Evolutionary conservation across 2,888 invertebrate species (phyloP).

Genomic region (Volucella inanis): DNA sequence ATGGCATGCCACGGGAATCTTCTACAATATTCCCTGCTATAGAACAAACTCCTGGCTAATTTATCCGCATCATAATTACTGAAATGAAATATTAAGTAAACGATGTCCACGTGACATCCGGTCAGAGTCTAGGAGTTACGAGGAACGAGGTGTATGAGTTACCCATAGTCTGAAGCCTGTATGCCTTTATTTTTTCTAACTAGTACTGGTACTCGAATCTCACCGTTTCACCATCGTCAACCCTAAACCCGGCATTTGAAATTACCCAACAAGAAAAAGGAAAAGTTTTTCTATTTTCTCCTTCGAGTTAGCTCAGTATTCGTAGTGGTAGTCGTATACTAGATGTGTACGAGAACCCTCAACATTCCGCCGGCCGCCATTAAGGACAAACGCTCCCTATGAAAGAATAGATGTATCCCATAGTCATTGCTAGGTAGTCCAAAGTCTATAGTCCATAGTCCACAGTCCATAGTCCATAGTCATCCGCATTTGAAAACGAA

Average conservation of each 20-base stretch:
- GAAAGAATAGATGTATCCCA: no score
- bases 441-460: no score
- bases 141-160: no score
- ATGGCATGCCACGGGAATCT: neutral
- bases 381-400: neutral
- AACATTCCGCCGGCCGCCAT: neutral
- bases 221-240: neutral
- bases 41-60: constrained; percentile 27
- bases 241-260: constrained; percentile 15
- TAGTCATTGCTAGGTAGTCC: no score
- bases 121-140: neutral
- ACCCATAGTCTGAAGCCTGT: neutral
- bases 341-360: no score
- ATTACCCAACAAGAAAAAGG: constrained; percentile 19
- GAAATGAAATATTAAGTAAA: constrained; percentile 46
- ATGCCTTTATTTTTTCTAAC: neutral
- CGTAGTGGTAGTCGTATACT: no score
- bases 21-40: neutral
- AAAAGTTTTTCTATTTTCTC: neutral
- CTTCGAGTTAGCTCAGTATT: no score
- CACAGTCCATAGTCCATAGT: neutral
- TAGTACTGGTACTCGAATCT: no score
- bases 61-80: constrained; percentile 44
- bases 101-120: constrained; percentile 56
- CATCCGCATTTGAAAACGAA: constrained; percentile 19